phyloP scores from a whole-genome alignment of 1,140 invertebrate species.

The Drosophila kurseongensis region DNA sequence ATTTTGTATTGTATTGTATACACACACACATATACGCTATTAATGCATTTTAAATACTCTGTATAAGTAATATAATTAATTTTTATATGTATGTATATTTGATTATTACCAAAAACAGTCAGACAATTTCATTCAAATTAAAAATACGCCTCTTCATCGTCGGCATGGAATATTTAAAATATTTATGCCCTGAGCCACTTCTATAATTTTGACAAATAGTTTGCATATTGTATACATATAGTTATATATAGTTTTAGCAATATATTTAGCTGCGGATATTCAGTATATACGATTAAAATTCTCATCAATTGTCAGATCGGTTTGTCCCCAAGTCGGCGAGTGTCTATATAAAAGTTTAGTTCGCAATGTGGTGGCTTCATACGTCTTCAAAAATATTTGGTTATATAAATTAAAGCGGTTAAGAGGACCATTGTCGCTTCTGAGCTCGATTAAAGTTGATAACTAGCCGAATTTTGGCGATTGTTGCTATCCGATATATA shows the following conservation, averaged over 20 bases:
- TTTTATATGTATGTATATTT: conserved; percentile 59
- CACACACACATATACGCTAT: conserved; percentile 64
- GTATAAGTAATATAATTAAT: conserved; percentile 58
- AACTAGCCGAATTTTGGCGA: conserved; percentile 19
- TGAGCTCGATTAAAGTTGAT: conserved; percentile 63
- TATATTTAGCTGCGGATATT: conserved; percentile 42
- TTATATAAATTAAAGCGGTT: conserved; percentile 56
- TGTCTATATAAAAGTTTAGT: conserved; percentile 59
- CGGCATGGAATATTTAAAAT: conserved; percentile 76
- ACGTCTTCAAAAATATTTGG: conserved; percentile 33
- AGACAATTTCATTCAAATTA: conserved; percentile 74
- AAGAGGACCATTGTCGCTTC: conserved; percentile 45
- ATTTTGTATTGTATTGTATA: conserved; percentile 50
- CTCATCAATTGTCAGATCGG: conserved; percentile 42
- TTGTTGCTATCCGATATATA: conserved; percentile 17
- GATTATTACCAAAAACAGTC: conserved; percentile 69
- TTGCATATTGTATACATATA: conserved; percentile 51
- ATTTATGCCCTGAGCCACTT: conserved; percentile 80
- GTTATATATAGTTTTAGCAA: conserved; percentile 49
- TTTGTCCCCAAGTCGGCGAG: conserved; percentile 48
- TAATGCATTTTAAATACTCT: conserved; percentile 62
- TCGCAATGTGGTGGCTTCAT: conserved; percentile 24
- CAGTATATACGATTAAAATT: conserved; percentile 55
- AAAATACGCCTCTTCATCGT: conserved; percentile 41
- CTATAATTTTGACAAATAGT: conserved; percentile 58